A percentile compares a stretch with the other conserved stretches of the same genome.
Conservation (phyloP, 2,888 invertebrate species). For the Minunthozetes semirufus region DNA sequence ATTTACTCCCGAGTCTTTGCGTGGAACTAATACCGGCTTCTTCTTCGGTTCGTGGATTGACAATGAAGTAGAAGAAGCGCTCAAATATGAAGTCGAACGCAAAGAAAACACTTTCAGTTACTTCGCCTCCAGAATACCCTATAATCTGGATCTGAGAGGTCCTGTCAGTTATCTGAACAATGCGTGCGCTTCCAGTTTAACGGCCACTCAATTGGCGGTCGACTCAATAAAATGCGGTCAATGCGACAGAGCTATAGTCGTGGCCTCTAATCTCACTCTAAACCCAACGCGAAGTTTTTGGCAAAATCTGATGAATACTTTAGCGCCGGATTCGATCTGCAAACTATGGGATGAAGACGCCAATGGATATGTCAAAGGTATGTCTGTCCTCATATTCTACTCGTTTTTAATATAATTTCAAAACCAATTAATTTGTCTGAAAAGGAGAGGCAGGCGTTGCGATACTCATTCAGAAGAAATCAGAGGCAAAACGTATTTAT, state of each 20-base stretch:
- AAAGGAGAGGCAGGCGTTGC: conserved; percentile 18
- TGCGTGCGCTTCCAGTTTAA: conserved; percentile 90
- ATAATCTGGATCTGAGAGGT: conserved; percentile 50
- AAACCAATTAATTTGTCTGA: background rate
- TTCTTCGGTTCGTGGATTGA: conserved; percentile 26
- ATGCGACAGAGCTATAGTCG: conserved; percentile 93
- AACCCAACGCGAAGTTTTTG: conserved; percentile 63
- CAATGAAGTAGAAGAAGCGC: conserved; percentile 17
- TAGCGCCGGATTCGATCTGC: conserved; percentile 20
- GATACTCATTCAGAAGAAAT: conserved; percentile 13
- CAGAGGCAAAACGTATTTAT: conserved; percentile 29
- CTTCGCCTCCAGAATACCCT: conserved; percentile 12
- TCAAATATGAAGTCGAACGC: conserved; percentile 22
- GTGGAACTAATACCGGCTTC: conserved; percentile 23
- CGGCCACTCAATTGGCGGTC: conserved; percentile 79
- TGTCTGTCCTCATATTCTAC: background rate
- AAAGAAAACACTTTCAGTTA: background rate
- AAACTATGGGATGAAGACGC: conserved; percentile 13
- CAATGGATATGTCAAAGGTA: conserved; percentile 6
- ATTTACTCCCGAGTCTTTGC: conserved; percentile 10
- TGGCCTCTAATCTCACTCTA: conserved; percentile 76
- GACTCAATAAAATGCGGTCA: conserved; percentile 72
- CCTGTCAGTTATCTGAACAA: conserved; percentile 94
- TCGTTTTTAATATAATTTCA: background rate
- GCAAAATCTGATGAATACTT: background rate